phyloP scores from a whole-genome alignment of 2,797 vertebrate genomes.

The Sternotherus odoratus region DNA sequence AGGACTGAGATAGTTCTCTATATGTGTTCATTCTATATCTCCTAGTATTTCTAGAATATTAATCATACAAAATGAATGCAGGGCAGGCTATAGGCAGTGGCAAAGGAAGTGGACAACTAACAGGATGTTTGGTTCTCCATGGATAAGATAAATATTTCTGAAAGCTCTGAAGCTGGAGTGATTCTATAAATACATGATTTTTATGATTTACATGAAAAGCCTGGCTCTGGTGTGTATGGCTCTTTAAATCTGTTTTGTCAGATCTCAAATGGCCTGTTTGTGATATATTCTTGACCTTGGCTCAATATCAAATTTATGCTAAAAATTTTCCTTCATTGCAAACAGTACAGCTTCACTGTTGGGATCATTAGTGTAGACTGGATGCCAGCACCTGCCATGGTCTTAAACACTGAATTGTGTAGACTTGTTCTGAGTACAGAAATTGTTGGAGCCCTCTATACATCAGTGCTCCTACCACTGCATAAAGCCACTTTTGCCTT shows the following conservation, averaged over 20 bases:
- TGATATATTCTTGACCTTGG: background rate
- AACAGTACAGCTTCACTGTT: rapidly evolving
- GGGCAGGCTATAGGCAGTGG: background rate
- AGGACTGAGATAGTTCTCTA: background rate
- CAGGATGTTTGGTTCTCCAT: background rate
- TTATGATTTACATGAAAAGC: background rate
- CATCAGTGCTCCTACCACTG: background rate
- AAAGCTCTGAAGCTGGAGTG: background rate
- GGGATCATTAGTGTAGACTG: background rate
- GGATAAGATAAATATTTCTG: background rate
- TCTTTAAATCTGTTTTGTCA: background rate
- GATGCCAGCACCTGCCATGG: background rate
- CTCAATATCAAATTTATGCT: background rate
- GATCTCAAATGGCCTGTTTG: background rate
- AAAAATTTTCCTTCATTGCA: background rate
- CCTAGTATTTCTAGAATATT: background rate
- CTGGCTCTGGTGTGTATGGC: background rate
- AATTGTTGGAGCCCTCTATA: background rate
- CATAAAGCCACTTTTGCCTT: background rate
- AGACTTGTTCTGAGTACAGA: background rate
- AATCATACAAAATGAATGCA: background rate
- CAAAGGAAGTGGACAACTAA: background rate
- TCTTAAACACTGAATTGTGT: background rate
- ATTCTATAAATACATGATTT: background rate
- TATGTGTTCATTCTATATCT: no score